Evolutionary conservation across 2,113 vertebrate genomes (phyloP), one percentile per base, ranked within the genome.

Genomic region (Alectura lathami): DNA sequence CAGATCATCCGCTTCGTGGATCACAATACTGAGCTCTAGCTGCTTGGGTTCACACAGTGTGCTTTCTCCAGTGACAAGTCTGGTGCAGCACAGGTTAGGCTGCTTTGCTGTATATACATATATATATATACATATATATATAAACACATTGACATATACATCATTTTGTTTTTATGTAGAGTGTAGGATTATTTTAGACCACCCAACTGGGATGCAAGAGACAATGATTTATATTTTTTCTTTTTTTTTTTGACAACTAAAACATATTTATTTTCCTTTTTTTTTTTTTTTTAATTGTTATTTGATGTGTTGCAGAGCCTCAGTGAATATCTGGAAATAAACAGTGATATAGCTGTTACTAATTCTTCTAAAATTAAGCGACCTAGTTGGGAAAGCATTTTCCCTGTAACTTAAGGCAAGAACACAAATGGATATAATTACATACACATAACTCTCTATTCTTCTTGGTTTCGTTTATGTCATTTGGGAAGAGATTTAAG

Each of bases 321-420:
- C 42, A 63, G 50, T 50, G 79, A 83, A 90, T 74, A 78, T 4
- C 5, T 38, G 66, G 40, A 63, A 92, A 92, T 60, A 95, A 91
- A 56, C 17, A 54, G 30, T 62, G 42, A 86, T 75, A 88, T 75
- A 88, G 23, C 32, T 95, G 54, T 77, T 89, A 77, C 15, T 76
- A 95, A 86, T 95, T 93, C 59, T 63, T 74, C 76, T 84, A 82
- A 86, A 94, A 94, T 91, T 81, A 93, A 95, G 77, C 24, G 5
- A 83, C 29, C 56, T 68, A 78, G 64, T 84, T 93, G 80, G 30
- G 27, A 95, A 95, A 91, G 64, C 34, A 53, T 88, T 92, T 83
- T 78, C 73, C n/a, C 34, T 72, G 54, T 86, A 93, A 95, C 66
- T 90, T 81, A 74, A 91, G 68, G 23, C 60, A 88, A 59, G 50